Base-by-base conservation (phyloP, 2,113 vertebrate species). In the Lepus timidus region DNA sequence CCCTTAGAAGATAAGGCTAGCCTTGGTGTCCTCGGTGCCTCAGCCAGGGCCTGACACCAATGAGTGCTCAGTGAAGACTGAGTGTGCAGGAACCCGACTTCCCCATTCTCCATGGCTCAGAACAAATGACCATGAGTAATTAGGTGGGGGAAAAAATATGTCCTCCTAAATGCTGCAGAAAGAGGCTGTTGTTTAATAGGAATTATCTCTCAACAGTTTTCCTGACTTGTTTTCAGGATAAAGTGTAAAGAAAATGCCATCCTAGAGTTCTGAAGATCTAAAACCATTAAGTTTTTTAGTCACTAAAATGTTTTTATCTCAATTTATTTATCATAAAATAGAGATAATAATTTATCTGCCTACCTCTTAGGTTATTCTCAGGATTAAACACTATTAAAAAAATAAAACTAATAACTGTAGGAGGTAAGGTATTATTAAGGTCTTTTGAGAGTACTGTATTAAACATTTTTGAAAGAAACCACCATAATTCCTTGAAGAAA, bases 321-420 rank as follows among this genome's bases (percentile, higher is more conserved):
- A 14, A 0, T 94, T 94, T 79, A 44, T 20, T 85, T 75, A n/a
- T 84, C 6, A 0, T 52, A 74, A 76, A 93, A 85, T 92, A 7
- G 4, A 27, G 29, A 73, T 83, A 87, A 70, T 74, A 31, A 71
- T 65, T 93, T 55, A 64, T 91, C 70, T 39, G 2, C 33, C 70
- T 90, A 25, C 44, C 12, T 83, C 44, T 8, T 14, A 55, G 49
- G 10, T 62, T 74, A 52, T 70, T 90, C 82, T 71, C 55, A 85
- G 70, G 20, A 80, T 65, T 89, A 93, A 96, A 62, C 67, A 55
- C 12, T 74, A 29, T 76, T 82, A 78, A 85, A 39, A 39, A 97
- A 92, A 9, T 84, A 14, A 95, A 91, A 71, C 39, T 96, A 51
- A 1, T 93, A 90, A 83, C 25, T 27, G 9, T 61, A 33, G 2